Evolutionary conservation across 2,113 vertebrate species (phyloP), one percentile per base, ranked within the genome.

Genomic region (Psittacara wagleri): DNA sequence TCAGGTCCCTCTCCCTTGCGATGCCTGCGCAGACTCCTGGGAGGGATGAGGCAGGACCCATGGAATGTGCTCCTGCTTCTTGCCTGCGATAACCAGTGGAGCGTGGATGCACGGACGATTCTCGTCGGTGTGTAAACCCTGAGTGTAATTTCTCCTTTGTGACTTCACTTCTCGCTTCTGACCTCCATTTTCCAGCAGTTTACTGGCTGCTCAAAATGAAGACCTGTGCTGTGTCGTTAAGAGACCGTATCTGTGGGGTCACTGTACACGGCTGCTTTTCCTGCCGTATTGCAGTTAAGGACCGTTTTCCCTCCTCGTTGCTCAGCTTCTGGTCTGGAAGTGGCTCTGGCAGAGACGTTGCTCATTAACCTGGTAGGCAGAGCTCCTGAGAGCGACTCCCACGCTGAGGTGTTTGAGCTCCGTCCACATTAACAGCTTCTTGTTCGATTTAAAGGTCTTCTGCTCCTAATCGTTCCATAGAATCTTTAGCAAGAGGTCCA

Each of bases 391-490:
- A 92, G 97, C 17, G 64, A 62, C 92, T 96, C 95, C 96, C 94
- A 82, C 63, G 33, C 41, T 1, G 91, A 67, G 94, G 86, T 89
- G 92, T 82, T 83, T 92, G 95, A 94, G 95, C 91, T 96, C 87
- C 91, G 95, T 87, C 95, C 92, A 27, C 84, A 23, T 92, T 55
- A 94, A 88, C 96, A 82, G 96, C 94, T 95, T 96, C 97, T 89
- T 76, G 51, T 96, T 97, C 76, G 75, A 96, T 97, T 94, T 96
- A 92, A 93, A 96, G 97, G 97, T 95, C 96, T 96, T 81, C 81
- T 4, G 28, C 82, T 95, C 94, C 73, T 86, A 96, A 95, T 97
- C 46, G 67, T 95, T 94, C 94, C 76, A 1, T 81, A 43, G 97
- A 85, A 94, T 96, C 97, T 97, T 74, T 82, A 95, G 24, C 81